Percentiles rank a stretch among this genome's conserved stretches.
Evolutionary conservation across 2,797 vertebrate species (phyloP).

Genomic region (Sternotherus odoratus): DNA sequence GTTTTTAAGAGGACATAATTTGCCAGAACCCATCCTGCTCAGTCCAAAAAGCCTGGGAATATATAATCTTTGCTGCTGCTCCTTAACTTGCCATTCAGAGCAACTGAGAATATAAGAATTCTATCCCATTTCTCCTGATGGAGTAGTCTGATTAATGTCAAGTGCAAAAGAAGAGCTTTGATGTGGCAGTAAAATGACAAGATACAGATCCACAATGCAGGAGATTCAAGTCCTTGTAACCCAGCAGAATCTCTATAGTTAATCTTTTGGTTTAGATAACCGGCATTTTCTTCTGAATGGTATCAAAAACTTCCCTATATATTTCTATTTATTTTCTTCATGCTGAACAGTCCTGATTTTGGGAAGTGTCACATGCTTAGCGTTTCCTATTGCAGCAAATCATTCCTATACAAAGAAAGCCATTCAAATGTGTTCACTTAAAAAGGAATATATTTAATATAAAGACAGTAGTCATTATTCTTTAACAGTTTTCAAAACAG

Average conservation of each 20-base stretch:
- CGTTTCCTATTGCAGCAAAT: not conserved
- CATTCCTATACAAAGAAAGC: not conserved
- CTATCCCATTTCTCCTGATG: not conserved
- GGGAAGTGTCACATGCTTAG: not conserved
- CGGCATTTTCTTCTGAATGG: not conserved
- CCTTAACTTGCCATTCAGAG: not conserved
- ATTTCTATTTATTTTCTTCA: not conserved
- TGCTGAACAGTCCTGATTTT: not conserved
- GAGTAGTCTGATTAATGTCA: not conserved
- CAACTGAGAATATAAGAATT: not conserved
- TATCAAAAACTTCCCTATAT: not conserved
- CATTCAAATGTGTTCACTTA: not conserved
- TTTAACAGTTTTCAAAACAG: conserved; percentile 5
- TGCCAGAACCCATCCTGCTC: not conserved
- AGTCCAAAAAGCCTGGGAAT: not conserved
- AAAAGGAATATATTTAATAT: not conserved
- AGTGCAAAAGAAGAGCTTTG: not conserved
- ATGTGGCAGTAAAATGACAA: not conserved
- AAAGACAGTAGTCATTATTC: conserved; percentile 14
- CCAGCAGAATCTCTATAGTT: not conserved
- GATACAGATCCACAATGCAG: not conserved
- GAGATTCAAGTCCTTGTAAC: not conserved
- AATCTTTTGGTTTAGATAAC: not conserved
- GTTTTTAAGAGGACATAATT: not conserved
- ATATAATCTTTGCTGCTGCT: not conserved